Conservation (phyloP, 2,888 invertebrate species). For the Eulithis prunata region DNA sequence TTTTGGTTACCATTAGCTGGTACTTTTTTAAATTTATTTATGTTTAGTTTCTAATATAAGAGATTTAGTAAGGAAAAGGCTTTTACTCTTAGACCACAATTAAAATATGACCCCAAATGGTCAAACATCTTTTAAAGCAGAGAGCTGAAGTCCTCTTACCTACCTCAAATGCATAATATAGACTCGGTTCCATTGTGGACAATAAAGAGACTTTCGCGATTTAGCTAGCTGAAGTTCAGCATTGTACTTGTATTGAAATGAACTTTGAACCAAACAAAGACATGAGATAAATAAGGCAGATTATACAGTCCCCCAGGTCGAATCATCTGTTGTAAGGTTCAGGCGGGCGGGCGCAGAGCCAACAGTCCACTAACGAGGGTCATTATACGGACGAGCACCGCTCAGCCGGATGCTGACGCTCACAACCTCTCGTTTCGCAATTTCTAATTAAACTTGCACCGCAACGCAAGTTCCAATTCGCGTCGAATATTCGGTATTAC, state of each 20-base stretch:
- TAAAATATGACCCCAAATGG: too few species aligned
- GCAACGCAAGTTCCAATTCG: conserved; percentile 29
- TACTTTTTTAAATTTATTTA: neutral
- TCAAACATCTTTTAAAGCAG: too few species aligned
- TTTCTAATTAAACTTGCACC: conserved; percentile 41
- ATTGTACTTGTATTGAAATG: conserved; percentile 10
- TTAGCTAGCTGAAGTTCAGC: neutral
- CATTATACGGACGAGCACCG: conserved; percentile 64
- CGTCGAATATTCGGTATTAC: conserved; percentile 26
- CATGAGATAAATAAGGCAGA: conserved; percentile 22
- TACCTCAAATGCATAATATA: neutral
- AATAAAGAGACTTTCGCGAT: neutral
- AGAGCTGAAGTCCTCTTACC: too few species aligned
- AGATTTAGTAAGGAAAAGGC: too few species aligned
- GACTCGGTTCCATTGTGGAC: neutral
- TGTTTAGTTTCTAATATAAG: neutral
- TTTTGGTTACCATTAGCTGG: neutral
- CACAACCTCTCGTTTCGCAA: conserved; percentile 46
- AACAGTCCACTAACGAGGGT: conserved; percentile 64
- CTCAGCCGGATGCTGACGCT: conserved; percentile 50
- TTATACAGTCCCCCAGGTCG: conserved; percentile 12
- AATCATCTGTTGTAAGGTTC: conserved; percentile 29
- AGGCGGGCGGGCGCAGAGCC: conserved; percentile 45
- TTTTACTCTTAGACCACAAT: too few species aligned
- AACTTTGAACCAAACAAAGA: conserved; percentile 9